phyloP scores from a whole-genome alignment of 2,113 vertebrate genomes.

The Psettodes erumei region DNA sequence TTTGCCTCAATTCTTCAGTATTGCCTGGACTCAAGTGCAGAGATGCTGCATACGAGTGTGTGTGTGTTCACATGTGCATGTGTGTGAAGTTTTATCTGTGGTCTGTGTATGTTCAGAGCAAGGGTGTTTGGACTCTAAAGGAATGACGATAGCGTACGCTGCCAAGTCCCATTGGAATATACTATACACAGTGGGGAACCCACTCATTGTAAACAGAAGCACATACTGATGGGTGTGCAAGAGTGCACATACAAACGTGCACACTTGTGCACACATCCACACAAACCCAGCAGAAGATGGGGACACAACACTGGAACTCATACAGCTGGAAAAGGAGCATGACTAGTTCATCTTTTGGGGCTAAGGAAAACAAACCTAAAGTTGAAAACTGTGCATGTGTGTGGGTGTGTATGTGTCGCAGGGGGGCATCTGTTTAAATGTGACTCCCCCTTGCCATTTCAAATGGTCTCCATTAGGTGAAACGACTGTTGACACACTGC shows the following conservation, averaged over 20 bases:
- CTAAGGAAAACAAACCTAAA: slow-evolving; percentile 51
- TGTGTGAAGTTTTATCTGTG: slow-evolving; percentile 59
- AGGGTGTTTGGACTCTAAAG: slow-evolving; percentile 73
- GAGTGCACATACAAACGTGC: slow-evolving; percentile 36
- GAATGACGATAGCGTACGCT: slow-evolving; percentile 63
- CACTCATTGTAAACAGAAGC: slow-evolving; percentile 76
- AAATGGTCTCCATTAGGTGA: slow-evolving; percentile 61
- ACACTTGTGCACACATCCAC: slow-evolving; percentile 6
- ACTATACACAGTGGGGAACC: slow-evolving; percentile 69
- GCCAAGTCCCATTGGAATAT: slow-evolving; percentile 77
- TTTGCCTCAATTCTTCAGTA: slow-evolving; percentile 50
- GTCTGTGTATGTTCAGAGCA: slow-evolving; percentile 57
- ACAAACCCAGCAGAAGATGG: slow-evolving; percentile 31
- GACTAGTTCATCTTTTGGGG: slow-evolving; percentile 48
- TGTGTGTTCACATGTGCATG: slow-evolving; percentile 18
- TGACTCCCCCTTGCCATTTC: slow-evolving; percentile 61
- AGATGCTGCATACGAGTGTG: slow-evolving; percentile 32
- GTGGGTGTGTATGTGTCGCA: slow-evolving; percentile 35
- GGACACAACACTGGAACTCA: slow-evolving; percentile 50
- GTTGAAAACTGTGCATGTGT: slow-evolving; percentile 48
- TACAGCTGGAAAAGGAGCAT: slow-evolving; percentile 53
- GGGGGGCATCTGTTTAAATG: slow-evolving; percentile 68
- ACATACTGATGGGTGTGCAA: slow-evolving; percentile 38
- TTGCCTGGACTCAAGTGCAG: slow-evolving; percentile 56
- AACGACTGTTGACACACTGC: slow-evolving; percentile 68